A percentile compares a stretch with the other conserved stretches of the same genome.
These are phyloP conservation scores for Embidobia sp. DNA, from an alignment of 2,888 invertebrate species.

Conservation along the genomic window DNA sequence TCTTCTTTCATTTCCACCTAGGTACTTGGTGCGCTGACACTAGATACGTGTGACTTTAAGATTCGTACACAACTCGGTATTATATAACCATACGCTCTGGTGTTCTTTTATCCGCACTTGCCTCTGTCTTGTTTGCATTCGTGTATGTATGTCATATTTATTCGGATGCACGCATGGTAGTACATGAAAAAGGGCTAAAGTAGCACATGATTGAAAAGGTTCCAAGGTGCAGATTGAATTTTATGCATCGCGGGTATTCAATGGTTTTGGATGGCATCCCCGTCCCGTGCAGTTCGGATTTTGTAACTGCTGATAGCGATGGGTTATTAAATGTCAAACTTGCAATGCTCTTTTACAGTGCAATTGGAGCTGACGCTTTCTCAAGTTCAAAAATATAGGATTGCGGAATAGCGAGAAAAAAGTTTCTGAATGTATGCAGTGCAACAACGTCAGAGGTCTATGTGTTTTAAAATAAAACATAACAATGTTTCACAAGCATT, in stretches of 20 bases:
- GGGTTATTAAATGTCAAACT: too few relatives aligned
- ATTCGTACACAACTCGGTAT: constrained; percentile 68
- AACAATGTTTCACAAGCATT: too few relatives aligned
- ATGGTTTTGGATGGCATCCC: constrained; percentile 17
- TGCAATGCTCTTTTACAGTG: too few relatives aligned
- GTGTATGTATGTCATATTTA: constrained; percentile 20
- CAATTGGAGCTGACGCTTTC: too few relatives aligned
- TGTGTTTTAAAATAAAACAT: too few relatives aligned
- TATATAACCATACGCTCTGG: constrained; percentile 71
- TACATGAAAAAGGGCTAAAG: constrained; percentile 51
- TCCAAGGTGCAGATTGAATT: constrained; percentile 39
- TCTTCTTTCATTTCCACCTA: constrained; percentile 65
- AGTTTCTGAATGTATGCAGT: too few relatives aligned
- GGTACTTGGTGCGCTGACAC: constrained; percentile 68
- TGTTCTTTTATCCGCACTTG: constrained; percentile 23
- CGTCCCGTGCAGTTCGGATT: neutral
- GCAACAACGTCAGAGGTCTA: too few relatives aligned
- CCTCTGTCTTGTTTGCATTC: constrained; percentile 2
- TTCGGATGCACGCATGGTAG: constrained; percentile 38
- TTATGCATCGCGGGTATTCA: constrained; percentile 14
- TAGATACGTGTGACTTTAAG: constrained; percentile 74
- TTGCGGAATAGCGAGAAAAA: too few relatives aligned
- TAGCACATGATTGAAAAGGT: constrained; percentile 47
- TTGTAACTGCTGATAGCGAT: neutral
- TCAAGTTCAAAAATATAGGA: too few relatives aligned